Conservation (phyloP, 2,797 vertebrate genomes). For the Pangasius krempfi region DNA sequence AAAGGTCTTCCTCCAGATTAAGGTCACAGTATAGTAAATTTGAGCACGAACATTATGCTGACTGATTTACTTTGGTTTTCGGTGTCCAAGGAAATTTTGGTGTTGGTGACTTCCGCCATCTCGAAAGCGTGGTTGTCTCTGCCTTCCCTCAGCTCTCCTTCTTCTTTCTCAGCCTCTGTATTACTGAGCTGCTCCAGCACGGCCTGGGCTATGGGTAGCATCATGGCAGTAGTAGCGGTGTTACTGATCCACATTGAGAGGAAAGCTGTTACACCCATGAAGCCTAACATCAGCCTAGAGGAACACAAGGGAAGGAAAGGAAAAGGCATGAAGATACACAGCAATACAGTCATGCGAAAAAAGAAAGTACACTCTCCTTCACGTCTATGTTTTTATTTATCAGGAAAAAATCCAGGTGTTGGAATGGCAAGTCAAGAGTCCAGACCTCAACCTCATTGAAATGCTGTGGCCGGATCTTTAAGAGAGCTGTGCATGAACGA, state of each 20-base stretch:
- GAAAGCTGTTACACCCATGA: constrained; percentile 90
- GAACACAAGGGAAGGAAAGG: neutral
- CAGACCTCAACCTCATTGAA: neutral
- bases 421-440: neutral
- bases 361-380: neutral
- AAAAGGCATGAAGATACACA: neutral
- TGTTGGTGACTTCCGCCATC: constrained; percentile 50
- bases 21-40: neutral
- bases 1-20: neutral
- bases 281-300: constrained; percentile 87
- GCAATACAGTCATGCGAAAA: neutral
- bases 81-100: constrained; percentile 47
- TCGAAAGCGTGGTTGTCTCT: constrained; percentile 67
- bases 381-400: neutral
- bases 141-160: constrained; percentile 55
- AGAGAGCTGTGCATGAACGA: neutral
- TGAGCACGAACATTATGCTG: neutral
- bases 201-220: constrained; percentile 88
- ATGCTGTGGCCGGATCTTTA: neutral
- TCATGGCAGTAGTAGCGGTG: constrained; percentile 94
- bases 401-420: neutral
- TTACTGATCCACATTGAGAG: constrained; percentile 99
- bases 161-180: constrained; percentile 67
- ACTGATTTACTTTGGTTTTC: constrained; percentile 29
- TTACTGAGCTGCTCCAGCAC: constrained; percentile 84